A percentile compares a stretch with the other conserved stretches of the same genome.
Conservation (phyloP, 2,888 invertebrate genomes). For the Epicampocera succincta region DNA sequence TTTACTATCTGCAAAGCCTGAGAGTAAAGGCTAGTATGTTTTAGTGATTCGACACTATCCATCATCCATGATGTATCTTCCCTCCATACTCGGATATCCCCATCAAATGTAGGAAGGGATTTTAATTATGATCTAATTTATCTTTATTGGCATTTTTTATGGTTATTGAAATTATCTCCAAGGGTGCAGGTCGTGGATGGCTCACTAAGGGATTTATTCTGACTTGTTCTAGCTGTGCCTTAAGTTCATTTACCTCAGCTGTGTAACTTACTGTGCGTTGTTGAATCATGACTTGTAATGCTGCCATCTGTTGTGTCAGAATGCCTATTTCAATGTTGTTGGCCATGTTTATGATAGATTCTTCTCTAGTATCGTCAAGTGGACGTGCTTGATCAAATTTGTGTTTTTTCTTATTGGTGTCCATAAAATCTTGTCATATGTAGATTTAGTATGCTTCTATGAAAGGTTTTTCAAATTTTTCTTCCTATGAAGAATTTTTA, state of each 20-base stretch:
- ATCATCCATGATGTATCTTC: slow-evolving; percentile 21
- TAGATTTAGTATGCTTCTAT: too few species aligned
- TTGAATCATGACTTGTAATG: slow-evolving; percentile 22
- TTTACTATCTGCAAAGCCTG: slow-evolving; percentile 31
- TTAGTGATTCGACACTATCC: slow-evolving; percentile 18
- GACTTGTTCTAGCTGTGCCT: slow-evolving; percentile 1
- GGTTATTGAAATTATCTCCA: slow-evolving; percentile 11
- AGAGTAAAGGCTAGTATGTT: slow-evolving; percentile 7
- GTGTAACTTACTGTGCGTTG: neutral
- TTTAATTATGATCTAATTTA: slow-evolving; percentile 18
- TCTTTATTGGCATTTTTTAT: slow-evolving; percentile 24
- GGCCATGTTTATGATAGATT: slow-evolving; percentile 4
- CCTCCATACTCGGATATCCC: neutral
- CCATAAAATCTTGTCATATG: too few species aligned
- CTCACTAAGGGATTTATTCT: slow-evolving; percentile 19
- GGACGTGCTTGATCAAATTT: neutral
- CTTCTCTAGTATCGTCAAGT: neutral
- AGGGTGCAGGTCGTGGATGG: slow-evolving; percentile 14
- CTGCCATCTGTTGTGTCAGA: slow-evolving; percentile 12
- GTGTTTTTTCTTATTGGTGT: slow-evolving; percentile 7
- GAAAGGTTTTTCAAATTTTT: too few species aligned
- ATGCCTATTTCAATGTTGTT: slow-evolving; percentile 16
- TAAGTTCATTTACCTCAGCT: slow-evolving; percentile 20
- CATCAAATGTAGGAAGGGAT: neutral
- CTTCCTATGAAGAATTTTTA: too few species aligned